Evolutionary conservation across 2,888 invertebrate species (phyloP), one percentile per base, ranked within the genome.

Genomic region (Marasmarcha lunaedactyla): DNA sequence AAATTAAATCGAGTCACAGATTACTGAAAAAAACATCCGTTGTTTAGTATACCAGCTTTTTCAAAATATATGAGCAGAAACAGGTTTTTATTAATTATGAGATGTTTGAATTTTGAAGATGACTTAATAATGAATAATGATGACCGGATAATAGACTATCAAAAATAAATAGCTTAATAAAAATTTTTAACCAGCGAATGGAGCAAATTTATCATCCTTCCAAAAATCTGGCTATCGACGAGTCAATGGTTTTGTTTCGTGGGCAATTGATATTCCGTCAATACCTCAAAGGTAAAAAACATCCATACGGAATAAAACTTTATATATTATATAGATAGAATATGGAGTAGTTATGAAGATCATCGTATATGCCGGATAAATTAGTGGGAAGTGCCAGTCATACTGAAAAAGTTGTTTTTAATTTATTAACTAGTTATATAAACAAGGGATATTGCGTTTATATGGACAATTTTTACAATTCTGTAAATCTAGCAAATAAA

Each of bases 401-500:
- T 35, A 40, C 37, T 27, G 44, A 40, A 40, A 54, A 50, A 44
- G 49, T 49, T 13, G 52, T 55, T 25, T 39, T 51, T 26, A 44
- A 46, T 35, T 45, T 53, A 35, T 30, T 55, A 15, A 10, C 38
- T 14, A 34, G 40, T 15, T 48, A 45, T 37, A 9, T 48, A 14
- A 39, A 47, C 25, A 36, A 40, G 10, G 52, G 50, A 1, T 50
- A 51, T 45, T 35, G 46, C 14, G 33, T 54, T 20, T 51, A 46
- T 36, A 51, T 52, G 43, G 52, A 53, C 36, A 53, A 51, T 25
- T 54, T 46, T 39, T 53, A 53, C 38, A 52, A 46, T 40, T 49
- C 45, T 9, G 44, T 43, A 1, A 30, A 37, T 36, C 36, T 53
- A 35, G 46, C 51, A 20, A 25, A 49, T 13, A 40, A 46, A 14